Evolutionary conservation across 2,888 invertebrate species (phyloP).

Genomic region (Nymphalis c-album): DNA sequence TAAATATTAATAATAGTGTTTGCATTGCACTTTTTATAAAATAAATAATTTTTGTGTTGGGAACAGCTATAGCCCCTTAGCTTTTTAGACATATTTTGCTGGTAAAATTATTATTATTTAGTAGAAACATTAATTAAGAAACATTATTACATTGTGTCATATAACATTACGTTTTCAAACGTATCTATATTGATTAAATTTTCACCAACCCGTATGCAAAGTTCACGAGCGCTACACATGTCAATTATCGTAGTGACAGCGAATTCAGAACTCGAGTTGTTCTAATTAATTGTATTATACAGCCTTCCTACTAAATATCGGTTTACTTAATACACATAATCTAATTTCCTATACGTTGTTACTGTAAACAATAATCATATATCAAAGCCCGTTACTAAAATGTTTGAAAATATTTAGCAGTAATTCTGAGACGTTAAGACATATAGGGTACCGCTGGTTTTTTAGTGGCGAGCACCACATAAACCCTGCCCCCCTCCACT

Average conservation of each 20-base stretch:
- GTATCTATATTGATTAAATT: not conserved
- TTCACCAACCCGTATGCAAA: not conserved
- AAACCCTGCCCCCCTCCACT: too few species aligned
- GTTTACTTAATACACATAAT: not conserved
- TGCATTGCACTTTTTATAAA: not conserved
- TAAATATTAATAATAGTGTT: slow-evolving; percentile 4
- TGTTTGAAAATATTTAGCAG: not conserved
- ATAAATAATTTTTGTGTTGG: not conserved
- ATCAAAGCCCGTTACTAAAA: not conserved
- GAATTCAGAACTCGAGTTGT: not conserved
- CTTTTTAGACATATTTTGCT: too few species aligned
- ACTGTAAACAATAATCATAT: not conserved
- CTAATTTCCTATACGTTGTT: not conserved
- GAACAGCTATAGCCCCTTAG: not conserved
- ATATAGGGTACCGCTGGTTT: too few species aligned
- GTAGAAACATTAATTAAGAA: too few species aligned
- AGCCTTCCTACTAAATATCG: not conserved
- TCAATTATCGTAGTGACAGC: not conserved
- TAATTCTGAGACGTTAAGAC: too few species aligned
- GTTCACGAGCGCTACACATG: not conserved
- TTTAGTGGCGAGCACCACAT: too few species aligned
- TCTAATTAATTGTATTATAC: slow-evolving; percentile 1
- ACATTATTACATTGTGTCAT: too few species aligned
- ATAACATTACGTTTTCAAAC: not conserved
- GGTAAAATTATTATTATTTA: too few species aligned